phyloP scores from a whole-genome alignment of 2,888 invertebrate species.

The Lepas anatifera region DNA sequence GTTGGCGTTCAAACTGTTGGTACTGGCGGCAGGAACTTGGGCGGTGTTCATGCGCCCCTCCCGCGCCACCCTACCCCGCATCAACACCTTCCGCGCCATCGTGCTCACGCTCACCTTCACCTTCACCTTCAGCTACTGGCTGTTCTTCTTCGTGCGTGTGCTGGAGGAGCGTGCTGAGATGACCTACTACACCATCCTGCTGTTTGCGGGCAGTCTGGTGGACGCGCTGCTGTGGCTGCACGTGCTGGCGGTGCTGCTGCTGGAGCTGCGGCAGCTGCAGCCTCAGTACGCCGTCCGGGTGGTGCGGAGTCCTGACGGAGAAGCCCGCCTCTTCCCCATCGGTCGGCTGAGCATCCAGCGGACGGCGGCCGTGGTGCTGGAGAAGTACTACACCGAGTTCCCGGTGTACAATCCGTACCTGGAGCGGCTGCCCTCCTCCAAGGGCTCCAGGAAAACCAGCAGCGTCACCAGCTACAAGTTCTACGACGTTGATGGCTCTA shows the following conservation, averaged over 20 bases:
- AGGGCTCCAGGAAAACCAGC: conserved; percentile 27
- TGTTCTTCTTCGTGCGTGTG: conserved; percentile 87
- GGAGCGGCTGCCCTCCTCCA: conserved; percentile 58
- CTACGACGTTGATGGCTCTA: conserved; percentile 71
- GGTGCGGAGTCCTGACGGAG: conserved; percentile 91
- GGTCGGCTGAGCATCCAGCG: conserved; percentile 79
- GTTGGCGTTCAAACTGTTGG: conserved; percentile 76
- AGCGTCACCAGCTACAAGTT: conserved; percentile 59
- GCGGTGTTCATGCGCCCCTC: conserved; percentile 57
- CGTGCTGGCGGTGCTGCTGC: conserved; percentile 80
- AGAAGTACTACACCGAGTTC: conserved; percentile 92
- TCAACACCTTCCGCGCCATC: conserved; percentile 78
- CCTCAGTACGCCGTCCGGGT: conserved; percentile 57
- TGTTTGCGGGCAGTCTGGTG: conserved; percentile 81
- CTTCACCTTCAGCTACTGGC: conserved; percentile 92
- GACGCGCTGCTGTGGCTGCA: conserved; percentile 91
- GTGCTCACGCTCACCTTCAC: conserved; percentile 78
- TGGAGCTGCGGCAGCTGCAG: conserved; percentile 85
- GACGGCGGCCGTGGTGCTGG: conserved; percentile 86
- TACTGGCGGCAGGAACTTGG: conserved; percentile 82
- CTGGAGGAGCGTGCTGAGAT: conserved; percentile 29
- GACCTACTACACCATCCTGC: conserved; percentile 76
- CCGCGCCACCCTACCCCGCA: conserved; percentile 73
- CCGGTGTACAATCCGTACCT: conserved; percentile 93
- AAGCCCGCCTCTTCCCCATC: conserved; percentile 44